Evolutionary conservation across 2,113 vertebrate genomes (phyloP), one percentile per base, ranked within the genome.

Genomic region (Laticauda laticaudata): DNA sequence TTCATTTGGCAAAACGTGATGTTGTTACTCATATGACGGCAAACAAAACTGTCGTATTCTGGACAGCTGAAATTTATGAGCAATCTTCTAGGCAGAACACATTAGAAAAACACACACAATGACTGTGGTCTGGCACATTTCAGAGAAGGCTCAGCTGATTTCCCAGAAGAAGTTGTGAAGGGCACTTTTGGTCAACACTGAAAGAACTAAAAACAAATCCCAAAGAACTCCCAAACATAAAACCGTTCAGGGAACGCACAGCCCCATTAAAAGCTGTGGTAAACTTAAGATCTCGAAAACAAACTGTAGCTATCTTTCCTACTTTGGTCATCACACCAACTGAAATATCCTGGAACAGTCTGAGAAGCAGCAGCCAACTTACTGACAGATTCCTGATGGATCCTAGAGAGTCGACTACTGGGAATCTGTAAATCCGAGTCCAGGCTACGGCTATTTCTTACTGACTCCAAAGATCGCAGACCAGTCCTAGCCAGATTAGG

Each of bases 351-450:
- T 29, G 11, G 64, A 91, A 51, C 86, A 91, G 0, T 54, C 29
- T 11, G 0, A 0, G 0, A 51, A 92, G 85, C 51, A 92, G 56
- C 91, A 92, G 56, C 91, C 21, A 96, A 97, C 98, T 89, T 96
- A 99, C 98, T 98, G 97, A 98, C 97, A 89, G 98, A 97, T 93
- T 98, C 97, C 91, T 98, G 98, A 95, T 98, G 98, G 20, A 99
- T 97, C 92, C 98, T 97, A 92, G 98, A 98, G 59, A 99, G 98
- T 94, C 98, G 98, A 92, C 97, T 98, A 97, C 97, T 97, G 51
- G 98, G 98, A 96, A 97, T 98, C 97, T 99, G 99, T 95, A 99
- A 97, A 94, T 99, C 99, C 57, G 98, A 98, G 97, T 99, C 98
- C 98, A 99, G 97, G 97, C 98, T 99, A 93, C 98, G 98, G 94